Evolutionary conservation across 2,888 invertebrate species (phyloP).

Genomic region (Coleophora flavipennella): DNA sequence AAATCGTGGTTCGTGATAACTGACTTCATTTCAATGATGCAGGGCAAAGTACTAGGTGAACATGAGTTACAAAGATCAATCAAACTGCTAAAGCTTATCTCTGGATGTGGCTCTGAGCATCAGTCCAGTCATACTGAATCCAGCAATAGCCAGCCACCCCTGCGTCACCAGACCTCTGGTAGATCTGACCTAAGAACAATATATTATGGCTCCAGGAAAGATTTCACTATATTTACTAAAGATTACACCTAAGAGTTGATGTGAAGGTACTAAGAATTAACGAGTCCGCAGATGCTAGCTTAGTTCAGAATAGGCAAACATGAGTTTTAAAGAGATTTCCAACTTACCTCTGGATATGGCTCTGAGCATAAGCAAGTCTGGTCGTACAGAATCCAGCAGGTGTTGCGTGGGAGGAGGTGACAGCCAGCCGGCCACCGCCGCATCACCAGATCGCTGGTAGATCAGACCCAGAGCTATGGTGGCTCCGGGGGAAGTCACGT

Average conservation of each 20-base stretch:
- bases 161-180: neutral
- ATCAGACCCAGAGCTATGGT: conserved; percentile 94
- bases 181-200: neutral
- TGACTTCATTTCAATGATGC: no score
- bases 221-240: no score
- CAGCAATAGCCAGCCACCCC: conserved; percentile 58
- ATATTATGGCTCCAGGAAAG: no score
- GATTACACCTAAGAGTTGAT: no score
- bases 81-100: conserved; percentile 57
- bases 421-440: conserved; percentile 93
- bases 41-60: no score
- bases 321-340: neutral
- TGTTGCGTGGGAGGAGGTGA: conserved; percentile 91
- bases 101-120: conserved; percentile 85
- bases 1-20: no score
- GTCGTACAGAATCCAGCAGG: conserved; percentile 90
- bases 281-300: no score
- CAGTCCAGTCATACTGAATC: conserved; percentile 94
- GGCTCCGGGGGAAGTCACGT: conserved; percentile 96
- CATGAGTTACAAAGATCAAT: no score
- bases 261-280: no score
- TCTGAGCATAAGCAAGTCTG: conserved; percentile 89
- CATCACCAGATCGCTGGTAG: conserved; percentile 79
- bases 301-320: no score
- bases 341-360: conserved; percentile 79